A percentile compares a stretch with the other conserved stretches of the same genome.
These are phyloP conservation scores for Gambusia affinis DNA, from an alignment of 2,113 vertebrate species.

Conservation along the genomic window DNA sequence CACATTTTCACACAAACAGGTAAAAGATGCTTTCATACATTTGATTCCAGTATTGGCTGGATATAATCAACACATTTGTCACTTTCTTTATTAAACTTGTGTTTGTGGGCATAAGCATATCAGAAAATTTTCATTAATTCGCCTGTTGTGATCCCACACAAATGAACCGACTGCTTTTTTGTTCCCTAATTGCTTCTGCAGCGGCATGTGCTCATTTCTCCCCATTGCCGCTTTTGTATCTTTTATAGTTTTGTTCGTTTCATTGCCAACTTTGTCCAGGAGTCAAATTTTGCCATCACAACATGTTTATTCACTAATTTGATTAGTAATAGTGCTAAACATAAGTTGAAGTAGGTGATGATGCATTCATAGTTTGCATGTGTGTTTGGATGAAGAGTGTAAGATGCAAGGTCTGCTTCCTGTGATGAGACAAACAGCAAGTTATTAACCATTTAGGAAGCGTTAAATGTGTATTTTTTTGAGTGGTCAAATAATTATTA, in stretches of 20 bases:
- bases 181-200: neutral
- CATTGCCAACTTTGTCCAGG: no score
- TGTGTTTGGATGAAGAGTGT: no score
- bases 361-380: no score
- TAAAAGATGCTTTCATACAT: neutral
- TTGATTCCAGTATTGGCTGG: neutral
- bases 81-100: no score
- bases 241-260: neutral
- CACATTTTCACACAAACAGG: no score
- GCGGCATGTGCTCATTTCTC: neutral
- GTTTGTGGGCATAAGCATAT: no score
- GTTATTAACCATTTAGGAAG: no score
- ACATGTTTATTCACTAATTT: no score
- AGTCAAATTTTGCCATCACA: neutral
- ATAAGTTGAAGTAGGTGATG: neutral
- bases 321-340: neutral
- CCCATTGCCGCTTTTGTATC: neutral
- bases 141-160: neutral
- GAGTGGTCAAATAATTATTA: neutral
- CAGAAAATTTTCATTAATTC: no score
- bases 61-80: neutral
- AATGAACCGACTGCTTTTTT: neutral
- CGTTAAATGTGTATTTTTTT: no score
- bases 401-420: no score
- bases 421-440: no score